Base-by-base conservation (phyloP, 2,888 invertebrate species). In the Athalia rosae region DNA sequence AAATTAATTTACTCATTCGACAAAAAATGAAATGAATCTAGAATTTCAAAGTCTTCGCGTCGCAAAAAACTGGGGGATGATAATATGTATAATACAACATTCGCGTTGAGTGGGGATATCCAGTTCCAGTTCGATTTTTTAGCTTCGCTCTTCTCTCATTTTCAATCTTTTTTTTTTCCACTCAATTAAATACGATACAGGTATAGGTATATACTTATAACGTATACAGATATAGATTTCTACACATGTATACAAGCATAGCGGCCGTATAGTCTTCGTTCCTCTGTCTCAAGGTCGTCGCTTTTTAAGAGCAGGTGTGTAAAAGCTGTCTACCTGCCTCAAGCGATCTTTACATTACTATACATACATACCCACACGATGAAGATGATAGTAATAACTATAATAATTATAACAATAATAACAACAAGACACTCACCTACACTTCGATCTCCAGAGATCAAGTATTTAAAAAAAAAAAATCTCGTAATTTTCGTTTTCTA, bases 241-340 rank as follows among this genome's bases (percentile, higher is more conserved):
- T n/a, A n/a, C n/a, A n/a, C n/a, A n/a, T n/a, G n/a, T n/a, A n/a
- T n/a, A n/a, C n/a, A n/a, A n/a, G 13, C 4, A 15, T 4, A 4
- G 15, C 9, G 8, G 50, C 15, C n/a, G 5, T 69, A 56, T 47
- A n/a, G 50, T 56, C 53, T n/a, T n/a, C 56, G 69, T 58, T 45
- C 15, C 13, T 15, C 43, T 15, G 45, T 71, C 56, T 71, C 69
- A 71, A 71, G 69, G 69, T 71, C 69, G 58, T 58, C 43, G 28
- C 28, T 28, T 28, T 28, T 28, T 28, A 50, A 71, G 58, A 71
- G 69, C 69, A 71, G 69, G 69, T 71, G 69, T 71, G 28, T 56
- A 56, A 71, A 43, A 58, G 41, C 41, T 69, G 28, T 56, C 56
- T 56, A 62, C 41, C 28, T 41, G 58, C 67, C 67, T 53, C 28